These are phyloP conservation scores for Rhopilema esculentum DNA, from an alignment of 30 jellyfish, hydroid and myxozoan species.

Conservation along the genomic window DNA sequence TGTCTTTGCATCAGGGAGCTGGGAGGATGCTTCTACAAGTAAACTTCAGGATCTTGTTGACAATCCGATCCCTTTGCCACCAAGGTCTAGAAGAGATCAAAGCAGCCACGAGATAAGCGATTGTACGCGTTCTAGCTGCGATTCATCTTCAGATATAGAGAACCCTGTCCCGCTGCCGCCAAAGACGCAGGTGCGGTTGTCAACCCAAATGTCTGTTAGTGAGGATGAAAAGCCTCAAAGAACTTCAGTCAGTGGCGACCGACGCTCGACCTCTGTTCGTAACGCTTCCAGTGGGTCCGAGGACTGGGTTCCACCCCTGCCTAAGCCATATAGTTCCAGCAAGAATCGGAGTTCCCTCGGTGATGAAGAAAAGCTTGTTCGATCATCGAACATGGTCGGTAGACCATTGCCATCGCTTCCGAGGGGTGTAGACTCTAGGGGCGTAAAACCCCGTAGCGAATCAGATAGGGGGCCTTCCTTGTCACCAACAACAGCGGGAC, in stretches of 20 bases:
- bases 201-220: not conserved
- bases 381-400: not conserved
- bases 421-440: not conserved
- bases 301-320: not conserved
- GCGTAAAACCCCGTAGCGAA: not conserved
- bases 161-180: conserved; percentile 39
- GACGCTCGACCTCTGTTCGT: not conserved
- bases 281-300: conserved; percentile 9
- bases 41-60: not conserved
- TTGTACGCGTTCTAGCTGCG: not conserved
- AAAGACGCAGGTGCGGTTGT: conserved; percentile 1
- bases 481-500: not conserved
- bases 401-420: not conserved
- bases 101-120: not conserved
- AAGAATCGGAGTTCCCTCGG: not conserved
- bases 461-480: not conserved
- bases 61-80: conserved; percentile 32
- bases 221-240: conserved; percentile 23
- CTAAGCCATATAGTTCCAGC: not conserved
- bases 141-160: not conserved
- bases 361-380: not conserved
- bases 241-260: not conserved
- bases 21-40: not conserved
- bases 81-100: conserved; percentile 28
- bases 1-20: not conserved